phyloP scores from a whole-genome alignment of 2,797 vertebrate genomes.

The Hyperoplus immaculatus region DNA sequence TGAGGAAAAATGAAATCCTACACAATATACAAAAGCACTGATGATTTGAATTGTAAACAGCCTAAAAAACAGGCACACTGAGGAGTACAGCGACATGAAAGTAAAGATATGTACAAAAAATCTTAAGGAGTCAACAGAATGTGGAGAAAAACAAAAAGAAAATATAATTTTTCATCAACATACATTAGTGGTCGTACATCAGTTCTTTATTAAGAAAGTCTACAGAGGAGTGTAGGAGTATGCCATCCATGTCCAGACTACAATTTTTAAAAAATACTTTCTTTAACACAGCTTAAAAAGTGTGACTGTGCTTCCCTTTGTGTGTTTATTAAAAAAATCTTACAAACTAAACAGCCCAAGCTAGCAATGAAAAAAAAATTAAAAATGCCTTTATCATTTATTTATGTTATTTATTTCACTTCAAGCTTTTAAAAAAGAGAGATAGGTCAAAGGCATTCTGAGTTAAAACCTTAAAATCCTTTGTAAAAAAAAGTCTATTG shows the following conservation, averaged over 20 bases:
- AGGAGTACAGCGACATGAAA: neutral
- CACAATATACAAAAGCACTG: constrained; percentile 51
- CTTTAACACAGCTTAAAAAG: constrained; percentile 11
- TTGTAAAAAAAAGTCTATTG: neutral
- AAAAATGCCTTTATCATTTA: constrained; percentile 11
- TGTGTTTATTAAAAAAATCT: constrained; percentile 24
- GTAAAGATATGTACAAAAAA: constrained; percentile 40
- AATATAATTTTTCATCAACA: neutral
- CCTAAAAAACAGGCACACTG: constrained; percentile 33
- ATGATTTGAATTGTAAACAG: constrained; percentile 33
- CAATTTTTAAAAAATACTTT: constrained; percentile 5
- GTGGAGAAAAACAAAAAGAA: neutral
- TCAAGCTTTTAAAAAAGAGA: neutral
- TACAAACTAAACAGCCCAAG: constrained; percentile 10
- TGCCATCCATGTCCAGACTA: neutral
- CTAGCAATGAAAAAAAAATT: constrained; percentile 13
- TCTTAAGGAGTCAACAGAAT: neutral
- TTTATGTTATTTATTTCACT: neutral
- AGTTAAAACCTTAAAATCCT: constrained; percentile 37
- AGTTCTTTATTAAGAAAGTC: constrained; percentile 18
- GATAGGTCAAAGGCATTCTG: neutral
- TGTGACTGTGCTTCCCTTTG: constrained; percentile 49
- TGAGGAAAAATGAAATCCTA: constrained; percentile 30
- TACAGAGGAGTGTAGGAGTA: neutral
- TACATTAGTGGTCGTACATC: neutral